Conservation (phyloP, 1,140 invertebrate genomes). For the Orussus abietinus region DNA sequence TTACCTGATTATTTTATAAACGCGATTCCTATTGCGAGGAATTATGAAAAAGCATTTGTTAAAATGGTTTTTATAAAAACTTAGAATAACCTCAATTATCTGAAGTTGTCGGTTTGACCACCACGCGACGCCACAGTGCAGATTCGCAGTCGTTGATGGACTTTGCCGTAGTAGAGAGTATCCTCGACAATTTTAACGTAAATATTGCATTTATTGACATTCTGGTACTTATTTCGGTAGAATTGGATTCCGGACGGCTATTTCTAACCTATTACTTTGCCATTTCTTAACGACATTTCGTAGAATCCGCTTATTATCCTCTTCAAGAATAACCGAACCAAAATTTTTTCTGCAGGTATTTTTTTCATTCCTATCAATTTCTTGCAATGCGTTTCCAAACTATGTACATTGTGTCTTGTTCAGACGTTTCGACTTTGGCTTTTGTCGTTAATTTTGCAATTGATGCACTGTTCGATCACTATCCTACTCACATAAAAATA, state of each 20-base stretch:
- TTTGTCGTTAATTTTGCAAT: too few relatives aligned
- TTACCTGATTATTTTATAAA: too few relatives aligned
- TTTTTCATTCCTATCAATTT: not conserved
- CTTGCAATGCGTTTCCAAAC: not conserved
- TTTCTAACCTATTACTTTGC: constrained; percentile 4
- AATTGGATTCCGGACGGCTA: constrained; percentile 14
- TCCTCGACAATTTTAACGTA: constrained; percentile 41
- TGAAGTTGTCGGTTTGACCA: constrained; percentile 14
- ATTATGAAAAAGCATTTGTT: too few relatives aligned
- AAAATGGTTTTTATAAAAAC: constrained; percentile 12
- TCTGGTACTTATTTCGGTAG: constrained; percentile 17
- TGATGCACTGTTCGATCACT: too few relatives aligned
- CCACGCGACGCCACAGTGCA: constrained; percentile 21
- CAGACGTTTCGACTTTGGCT: too few relatives aligned
- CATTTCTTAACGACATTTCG: constrained; percentile 19
- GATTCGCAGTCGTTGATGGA: constrained; percentile 35
- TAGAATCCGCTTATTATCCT: constrained; percentile 16
- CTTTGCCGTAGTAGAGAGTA: constrained; percentile 32
- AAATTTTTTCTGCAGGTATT: constrained; percentile 19
- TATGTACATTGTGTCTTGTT: too few relatives aligned
- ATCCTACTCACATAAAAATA: too few relatives aligned
- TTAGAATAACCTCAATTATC: constrained; percentile 37
- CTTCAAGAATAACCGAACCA: constrained; percentile 32
- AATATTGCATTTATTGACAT: constrained; percentile 34
- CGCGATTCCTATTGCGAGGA: too few relatives aligned